Percentiles rank a stretch among this genome's conserved stretches.
Evolutionary conservation across 1,140 invertebrate species (phyloP).

Genomic region (Meloidogyne chitwoodi): DNA sequence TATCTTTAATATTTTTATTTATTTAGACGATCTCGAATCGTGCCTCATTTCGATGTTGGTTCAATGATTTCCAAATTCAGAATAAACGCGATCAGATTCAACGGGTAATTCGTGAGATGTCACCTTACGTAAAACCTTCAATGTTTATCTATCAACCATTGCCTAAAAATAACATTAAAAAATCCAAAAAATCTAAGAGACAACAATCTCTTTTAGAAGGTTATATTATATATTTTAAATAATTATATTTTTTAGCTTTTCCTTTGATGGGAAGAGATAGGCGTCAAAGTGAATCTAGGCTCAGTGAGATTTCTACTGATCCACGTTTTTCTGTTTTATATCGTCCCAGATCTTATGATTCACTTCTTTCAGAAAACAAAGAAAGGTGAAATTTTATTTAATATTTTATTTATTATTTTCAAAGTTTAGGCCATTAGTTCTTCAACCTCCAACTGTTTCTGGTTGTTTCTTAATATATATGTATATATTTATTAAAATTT

Average conservation of each 20-base stretch:
- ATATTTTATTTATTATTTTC: not conserved
- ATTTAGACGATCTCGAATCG: not conserved
- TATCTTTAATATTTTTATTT: constrained; percentile 1
- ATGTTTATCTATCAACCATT: constrained; percentile 16
- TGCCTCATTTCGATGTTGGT: constrained; percentile 23
- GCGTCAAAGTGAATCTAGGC: constrained; percentile 14
- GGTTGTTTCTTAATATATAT: no score
- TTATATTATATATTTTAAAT: not conserved
- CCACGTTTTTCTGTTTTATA: constrained; percentile 11
- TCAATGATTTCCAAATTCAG: constrained; percentile 30
- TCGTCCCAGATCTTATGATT: constrained; percentile 11
- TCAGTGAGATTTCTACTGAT: constrained; percentile 2
- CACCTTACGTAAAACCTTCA: constrained; percentile 18
- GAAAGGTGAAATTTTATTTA: not conserved
- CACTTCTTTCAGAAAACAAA: constrained; percentile 7
- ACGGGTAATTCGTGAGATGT: constrained; percentile 22
- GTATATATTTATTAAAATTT: no score
- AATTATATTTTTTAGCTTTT: constrained; percentile 1
- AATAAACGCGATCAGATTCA: constrained; percentile 34
- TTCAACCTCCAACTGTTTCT: constrained; percentile 18
- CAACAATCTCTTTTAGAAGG: constrained; percentile 9
- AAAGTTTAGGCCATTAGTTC: not conserved
- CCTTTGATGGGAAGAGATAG: constrained; percentile 6
- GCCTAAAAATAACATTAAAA: constrained; percentile 10
- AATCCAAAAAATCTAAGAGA: constrained; percentile 6